These are phyloP conservation scores for Spisula solida DNA, from an alignment of 2,888 invertebrate genomes.

Conservation along the genomic window DNA sequence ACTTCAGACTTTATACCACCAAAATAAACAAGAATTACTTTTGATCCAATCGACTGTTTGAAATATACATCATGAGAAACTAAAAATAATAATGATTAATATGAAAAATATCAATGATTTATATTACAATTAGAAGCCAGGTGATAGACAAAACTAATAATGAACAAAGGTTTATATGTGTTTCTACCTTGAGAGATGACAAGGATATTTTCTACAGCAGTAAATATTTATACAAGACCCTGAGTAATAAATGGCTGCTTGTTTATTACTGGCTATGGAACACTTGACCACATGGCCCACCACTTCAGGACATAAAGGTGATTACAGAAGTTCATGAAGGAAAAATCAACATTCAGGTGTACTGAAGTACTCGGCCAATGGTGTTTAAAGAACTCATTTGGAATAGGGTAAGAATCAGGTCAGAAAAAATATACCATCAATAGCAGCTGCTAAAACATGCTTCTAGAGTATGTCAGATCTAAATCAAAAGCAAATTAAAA, in stretches of 20 bases:
- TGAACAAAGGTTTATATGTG: conserved; percentile 31
- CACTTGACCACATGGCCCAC: conserved; percentile 63
- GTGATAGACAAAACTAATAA: conserved; percentile 47
- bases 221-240: conserved; percentile 59
- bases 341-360: conserved; percentile 25
- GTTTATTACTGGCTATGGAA: conserved; percentile 33
- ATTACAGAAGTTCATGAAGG: neutral
- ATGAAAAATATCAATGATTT: conserved; percentile 60
- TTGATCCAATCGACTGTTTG: conserved; percentile 60
- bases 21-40: conserved; percentile 52
- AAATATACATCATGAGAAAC: conserved; percentile 45
- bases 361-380: neutral
- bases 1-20: neutral
- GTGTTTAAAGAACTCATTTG: conserved; percentile 2
- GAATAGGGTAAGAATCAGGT: neutral
- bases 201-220: conserved; percentile 52
- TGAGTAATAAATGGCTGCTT: conserved; percentile 48
- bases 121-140: conserved; percentile 48
- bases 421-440: neutral
- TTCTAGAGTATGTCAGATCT: neutral
- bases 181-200: conserved; percentile 39
- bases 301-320: conserved; percentile 7
- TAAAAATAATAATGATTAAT: conserved; percentile 67
- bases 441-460: neutral
- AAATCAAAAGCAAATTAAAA: neutral